Evolutionary conservation across 1,140 invertebrate species (phyloP), one percentile per base, ranked within the genome.

Genomic region (Drosophila hydei): DNA sequence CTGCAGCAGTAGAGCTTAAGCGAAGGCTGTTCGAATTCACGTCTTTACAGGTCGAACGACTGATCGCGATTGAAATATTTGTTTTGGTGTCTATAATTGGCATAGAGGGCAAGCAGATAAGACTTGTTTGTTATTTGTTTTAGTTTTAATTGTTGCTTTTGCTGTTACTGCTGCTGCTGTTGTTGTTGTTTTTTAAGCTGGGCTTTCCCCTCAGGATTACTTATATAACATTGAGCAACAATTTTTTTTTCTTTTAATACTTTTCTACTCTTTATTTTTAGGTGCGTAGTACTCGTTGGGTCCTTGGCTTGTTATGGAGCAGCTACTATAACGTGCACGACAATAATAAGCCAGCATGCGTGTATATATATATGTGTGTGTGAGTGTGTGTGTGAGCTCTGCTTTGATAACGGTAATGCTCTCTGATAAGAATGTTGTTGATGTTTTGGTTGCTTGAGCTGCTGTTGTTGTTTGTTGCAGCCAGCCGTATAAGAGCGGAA

Each of bases 401-500:
- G 36, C 62, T 79, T 54, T 80, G 79, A 76, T 79, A 79, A 79
- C 62, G 64, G 62, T 68, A 61, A 47, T 30, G 72, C 51, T 51
- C 21, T 62, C 75, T 55, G 79, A 84, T 84, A 84, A 84, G 80
- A 25, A 45, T 67, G 55, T 83, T 81, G 78, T 83, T 83, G 75
- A 85, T 84, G 80, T 84, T 85, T 80, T 87, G 77, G 75, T 83
- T 81, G 71, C 79, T 72, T 50, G 51, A 7, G 27, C 51, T 33
- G 67, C 9, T 68, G 69, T 42, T 76, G 71, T 12, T 40, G 73
- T 75, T 75, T 71, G 65, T 58, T 77, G 75, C 70, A 73, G 74
- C 64, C 56, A 76, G 74, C 52, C 64, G 71, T 69, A 45, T 79
- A 84, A 85, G 81, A 84, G 85, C 80, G 77, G 80, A 84, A 84